Evolutionary conservation across 2,797 vertebrate species (phyloP), one percentile per base, ranked within the genome.

Genomic region (Poeciliopsis paucimaculata): DNA sequence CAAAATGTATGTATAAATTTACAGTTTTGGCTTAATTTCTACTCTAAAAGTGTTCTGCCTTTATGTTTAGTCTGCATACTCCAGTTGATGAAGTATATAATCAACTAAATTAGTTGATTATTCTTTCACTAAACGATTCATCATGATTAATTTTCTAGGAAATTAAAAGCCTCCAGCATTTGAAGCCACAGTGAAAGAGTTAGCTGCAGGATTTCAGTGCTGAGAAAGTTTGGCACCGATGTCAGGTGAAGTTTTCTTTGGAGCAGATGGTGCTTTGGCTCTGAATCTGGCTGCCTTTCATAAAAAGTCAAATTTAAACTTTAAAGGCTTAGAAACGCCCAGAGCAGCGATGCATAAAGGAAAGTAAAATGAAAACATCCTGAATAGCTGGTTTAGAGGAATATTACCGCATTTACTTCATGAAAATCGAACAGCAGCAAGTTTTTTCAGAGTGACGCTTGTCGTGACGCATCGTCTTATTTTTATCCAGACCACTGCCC

Each of bases 181-280:
- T 73, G 1, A 36, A 47, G 16, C 43, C 77, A 26, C 68, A 45
- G 76, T 76, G 82, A 28, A 31, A 47, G 60, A 77, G 75, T 87
- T 76, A 79, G 90, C 86, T 87, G 46, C 8, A 2, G 71, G 39
- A 16, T 28, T 83, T 51, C 64, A 72, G 62, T 8, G 2, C 11
- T 4, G 55, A 70, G 75, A 64, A 83, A 64, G 80, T 16, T 92
- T 92, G 92, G 90, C 92, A 77, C 20, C 34, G 0, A 23, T 9
- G 34, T 78, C 34, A 43, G 70, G 83, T 73, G 45, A 87, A 84
- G 78, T 91, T 92, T 39, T 82, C 46, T 75, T 73, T 47, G 82
- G 60, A 90, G 83, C 92, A 93, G 92, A 94, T 93, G 93, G 93
- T 11, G 79, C 78, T 76, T 86, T 86, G 81, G 85, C 89, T 89